These are phyloP conservation scores for Drosophila emarginata DNA, from an alignment of 2,888 invertebrate species.

Conservation along the genomic window DNA sequence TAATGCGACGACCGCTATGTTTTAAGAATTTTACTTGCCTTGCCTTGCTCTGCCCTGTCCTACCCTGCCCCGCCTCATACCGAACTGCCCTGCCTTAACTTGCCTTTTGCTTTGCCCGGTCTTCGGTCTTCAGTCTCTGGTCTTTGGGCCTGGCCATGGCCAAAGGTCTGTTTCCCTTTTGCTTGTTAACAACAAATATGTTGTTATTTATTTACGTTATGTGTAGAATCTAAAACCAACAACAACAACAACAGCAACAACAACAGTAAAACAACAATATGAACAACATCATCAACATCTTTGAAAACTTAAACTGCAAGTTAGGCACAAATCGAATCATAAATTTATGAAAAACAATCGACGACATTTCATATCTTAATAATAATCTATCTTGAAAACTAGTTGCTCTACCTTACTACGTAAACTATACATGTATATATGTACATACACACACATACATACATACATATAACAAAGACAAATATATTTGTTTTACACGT, in stretches of 20 bases:
- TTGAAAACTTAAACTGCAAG: too few species aligned
- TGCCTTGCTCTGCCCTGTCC: neutral
- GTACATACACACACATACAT: too few species aligned
- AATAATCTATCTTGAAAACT: too few species aligned
- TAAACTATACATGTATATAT: too few species aligned
- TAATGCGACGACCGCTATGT: conserved; percentile 47
- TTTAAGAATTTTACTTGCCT: conserved; percentile 38
- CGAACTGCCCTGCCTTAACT: neutral
- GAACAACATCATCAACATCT: neutral
- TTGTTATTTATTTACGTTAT: conserved; percentile 13
- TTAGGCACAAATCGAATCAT: too few species aligned
- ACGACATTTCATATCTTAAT: too few species aligned
- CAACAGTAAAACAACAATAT: neutral
- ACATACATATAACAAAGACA: too few species aligned
- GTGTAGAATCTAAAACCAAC: neutral
- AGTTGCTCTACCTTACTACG: too few species aligned
- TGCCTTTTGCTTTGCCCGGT: too few species aligned
- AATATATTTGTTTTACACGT: too few species aligned
- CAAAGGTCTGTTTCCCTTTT: conserved; percentile 6
- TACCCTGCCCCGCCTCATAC: too few species aligned
- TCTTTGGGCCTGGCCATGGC: neutral
- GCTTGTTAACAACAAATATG: neutral
- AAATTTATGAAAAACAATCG: too few species aligned
- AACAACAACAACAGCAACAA: neutral
- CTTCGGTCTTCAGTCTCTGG: neutral